Percentiles rank a stretch among this genome's conserved stretches.
Conservation (phyloP, 2,797 vertebrate species). For the Chelonia mydas region DNA sequence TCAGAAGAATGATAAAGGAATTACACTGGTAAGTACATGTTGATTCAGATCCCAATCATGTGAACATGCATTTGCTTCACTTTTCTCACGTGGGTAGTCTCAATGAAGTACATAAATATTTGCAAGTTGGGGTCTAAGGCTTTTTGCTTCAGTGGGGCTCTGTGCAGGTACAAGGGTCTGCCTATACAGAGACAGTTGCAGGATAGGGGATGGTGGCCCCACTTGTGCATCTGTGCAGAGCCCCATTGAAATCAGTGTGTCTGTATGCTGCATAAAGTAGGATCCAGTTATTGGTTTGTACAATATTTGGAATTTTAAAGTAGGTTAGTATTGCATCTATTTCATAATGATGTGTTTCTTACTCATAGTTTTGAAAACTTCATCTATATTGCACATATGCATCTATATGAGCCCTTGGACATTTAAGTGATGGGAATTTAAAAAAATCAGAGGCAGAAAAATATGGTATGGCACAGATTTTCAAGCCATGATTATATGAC, state of each 20-base stretch:
- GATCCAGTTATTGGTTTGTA: background rate
- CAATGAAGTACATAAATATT: background rate
- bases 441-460: background rate
- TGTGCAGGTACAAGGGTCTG: background rate
- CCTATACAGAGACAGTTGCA: background rate
- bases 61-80: background rate
- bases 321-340: background rate
- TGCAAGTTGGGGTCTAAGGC: background rate
- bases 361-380: background rate
- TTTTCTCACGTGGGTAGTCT: background rate
- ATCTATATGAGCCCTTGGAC: background rate
- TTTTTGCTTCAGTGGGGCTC: background rate
- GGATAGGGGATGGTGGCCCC: background rate
- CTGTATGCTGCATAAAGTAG: background rate
- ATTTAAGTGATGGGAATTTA: background rate
- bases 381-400: background rate
- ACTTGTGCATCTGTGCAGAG: background rate
- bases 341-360: background rate
- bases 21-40: constrained; percentile 87
- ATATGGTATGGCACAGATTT: background rate
- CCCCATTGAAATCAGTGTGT: background rate
- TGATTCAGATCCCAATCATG: background rate
- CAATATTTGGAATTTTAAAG: background rate
- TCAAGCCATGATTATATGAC: background rate
- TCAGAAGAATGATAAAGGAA: constrained; percentile 89